Evolutionary conservation across 2,113 vertebrate genomes (phyloP).

Genomic region (Pachyramphus minor): DNA sequence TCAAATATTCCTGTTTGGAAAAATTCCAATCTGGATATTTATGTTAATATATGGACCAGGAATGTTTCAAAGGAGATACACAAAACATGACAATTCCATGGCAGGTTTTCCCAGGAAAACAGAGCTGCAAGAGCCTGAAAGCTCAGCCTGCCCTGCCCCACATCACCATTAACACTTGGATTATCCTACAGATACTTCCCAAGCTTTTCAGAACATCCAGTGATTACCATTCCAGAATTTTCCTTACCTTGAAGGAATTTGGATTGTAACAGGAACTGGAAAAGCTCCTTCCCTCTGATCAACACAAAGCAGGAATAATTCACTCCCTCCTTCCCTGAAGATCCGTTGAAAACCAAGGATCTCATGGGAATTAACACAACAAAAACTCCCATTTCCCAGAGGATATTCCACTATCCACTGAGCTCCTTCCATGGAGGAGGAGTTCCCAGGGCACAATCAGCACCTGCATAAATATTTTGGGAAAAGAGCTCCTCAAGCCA

Average conservation of each 20-base stretch:
- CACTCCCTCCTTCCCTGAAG: not conserved
- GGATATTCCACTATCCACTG: rapidly evolving
- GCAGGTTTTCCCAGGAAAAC: not conserved
- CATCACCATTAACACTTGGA: not conserved
- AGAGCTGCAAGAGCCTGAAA: not conserved
- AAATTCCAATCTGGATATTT: not conserved
- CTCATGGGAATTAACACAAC: not conserved
- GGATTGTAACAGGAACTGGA: not conserved
- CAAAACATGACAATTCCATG: not conserved
- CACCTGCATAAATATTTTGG: not conserved
- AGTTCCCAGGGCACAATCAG: not conserved
- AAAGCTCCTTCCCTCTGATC: not conserved
- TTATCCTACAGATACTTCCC: not conserved
- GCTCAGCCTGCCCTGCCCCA: not conserved
- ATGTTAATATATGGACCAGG: rapidly evolving
- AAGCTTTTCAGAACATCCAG: not conserved
- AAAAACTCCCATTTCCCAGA: not conserved
- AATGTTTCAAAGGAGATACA: not conserved
- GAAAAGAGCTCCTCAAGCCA: not conserved
- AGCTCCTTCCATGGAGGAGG: not conserved
- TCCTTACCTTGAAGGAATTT: not conserved
- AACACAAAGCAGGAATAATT: not conserved
- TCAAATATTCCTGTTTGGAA: not conserved
- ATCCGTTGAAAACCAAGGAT: not conserved
- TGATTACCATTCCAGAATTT: too few species aligned